phyloP scores from a whole-genome alignment of 2,797 vertebrate species.

The Gadopsis marmoratus region DNA sequence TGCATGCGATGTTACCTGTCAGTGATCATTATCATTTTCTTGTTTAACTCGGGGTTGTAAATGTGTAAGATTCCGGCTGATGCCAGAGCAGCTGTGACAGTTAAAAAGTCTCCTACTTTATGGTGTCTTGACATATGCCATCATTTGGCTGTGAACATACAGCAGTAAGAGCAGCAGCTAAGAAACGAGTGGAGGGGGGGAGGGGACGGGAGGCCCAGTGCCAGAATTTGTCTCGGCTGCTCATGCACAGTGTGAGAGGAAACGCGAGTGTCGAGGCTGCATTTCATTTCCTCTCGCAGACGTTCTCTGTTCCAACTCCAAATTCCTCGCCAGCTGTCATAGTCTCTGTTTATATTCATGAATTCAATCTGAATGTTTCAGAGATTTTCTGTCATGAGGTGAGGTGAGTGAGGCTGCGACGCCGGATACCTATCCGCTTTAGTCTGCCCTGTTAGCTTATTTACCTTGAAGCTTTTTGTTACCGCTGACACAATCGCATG shows the following conservation, averaged over 20 bases:
- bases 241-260: slow-evolving; percentile 45
- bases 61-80: slow-evolving; percentile 25
- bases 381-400: slow-evolving; percentile 74
- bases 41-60: slow-evolving; percentile 9
- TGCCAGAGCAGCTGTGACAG: slow-evolving; percentile 19
- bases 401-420: slow-evolving; percentile 60
- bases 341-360: slow-evolving; percentile 73
- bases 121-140: slow-evolving; percentile 42
- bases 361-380: slow-evolving; percentile 74
- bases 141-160: slow-evolving; percentile 46
- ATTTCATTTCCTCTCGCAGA: slow-evolving; percentile 70
- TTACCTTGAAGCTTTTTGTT: slow-evolving; percentile 62
- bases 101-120: slow-evolving; percentile 35
- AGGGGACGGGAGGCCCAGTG: neutral
- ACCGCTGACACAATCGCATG: slow-evolving; percentile 29
- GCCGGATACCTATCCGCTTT: slow-evolving; percentile 49
- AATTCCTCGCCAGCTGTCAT: slow-evolving; percentile 75
- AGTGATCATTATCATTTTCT: slow-evolving; percentile 22
- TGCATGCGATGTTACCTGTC: slow-evolving; percentile 1
- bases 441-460: slow-evolving; percentile 60
- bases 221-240: slow-evolving; percentile 52
- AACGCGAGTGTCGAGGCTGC: slow-evolving; percentile 56
- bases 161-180: slow-evolving; percentile 37
- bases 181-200: slow-evolving; percentile 5
- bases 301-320: slow-evolving; percentile 58